phyloP scores from a whole-genome alignment of 2,113 vertebrate genomes.

The Lonchura striata region DNA sequence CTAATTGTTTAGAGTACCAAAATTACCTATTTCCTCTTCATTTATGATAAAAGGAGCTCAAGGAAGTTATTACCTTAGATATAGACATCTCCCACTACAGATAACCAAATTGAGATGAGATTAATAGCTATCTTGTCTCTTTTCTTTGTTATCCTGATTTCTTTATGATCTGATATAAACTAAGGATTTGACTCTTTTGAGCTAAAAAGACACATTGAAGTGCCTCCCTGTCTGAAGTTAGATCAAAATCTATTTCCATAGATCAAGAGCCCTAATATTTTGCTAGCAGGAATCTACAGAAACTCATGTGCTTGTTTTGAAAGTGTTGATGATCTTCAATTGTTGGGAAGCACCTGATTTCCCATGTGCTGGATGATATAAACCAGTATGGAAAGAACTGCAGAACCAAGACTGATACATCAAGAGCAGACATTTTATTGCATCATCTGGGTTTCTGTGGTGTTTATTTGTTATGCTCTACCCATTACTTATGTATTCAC shows the following conservation, averaged over 20 bases:
- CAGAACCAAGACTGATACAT: not conserved
- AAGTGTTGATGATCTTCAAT: slow-evolving; percentile 12
- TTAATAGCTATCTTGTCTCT: not conserved
- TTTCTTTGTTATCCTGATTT: not conserved
- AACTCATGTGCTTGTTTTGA: not conserved
- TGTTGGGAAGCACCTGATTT: slow-evolving; percentile 21
- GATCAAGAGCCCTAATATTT: not conserved
- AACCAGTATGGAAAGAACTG: not conserved
- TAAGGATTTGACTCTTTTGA: not conserved
- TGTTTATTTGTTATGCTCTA: not conserved
- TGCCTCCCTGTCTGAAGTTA: not conserved
- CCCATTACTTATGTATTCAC: not conserved
- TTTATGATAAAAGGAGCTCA: not conserved
- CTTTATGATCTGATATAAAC: not conserved
- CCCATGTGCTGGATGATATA: not conserved
- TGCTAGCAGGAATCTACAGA: not conserved
- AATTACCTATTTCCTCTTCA: not conserved
- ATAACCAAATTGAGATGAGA: not conserved
- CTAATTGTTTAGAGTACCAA: not conserved
- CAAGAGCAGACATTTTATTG: not conserved
- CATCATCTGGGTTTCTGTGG: not conserved
- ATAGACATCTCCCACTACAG: not conserved
- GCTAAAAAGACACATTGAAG: not conserved
- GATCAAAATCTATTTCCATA: not conserved
- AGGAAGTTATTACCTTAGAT: not conserved